Evolutionary conservation across 2,113 vertebrate species (phyloP).

Genomic region (Microtus oregoni): DNA sequence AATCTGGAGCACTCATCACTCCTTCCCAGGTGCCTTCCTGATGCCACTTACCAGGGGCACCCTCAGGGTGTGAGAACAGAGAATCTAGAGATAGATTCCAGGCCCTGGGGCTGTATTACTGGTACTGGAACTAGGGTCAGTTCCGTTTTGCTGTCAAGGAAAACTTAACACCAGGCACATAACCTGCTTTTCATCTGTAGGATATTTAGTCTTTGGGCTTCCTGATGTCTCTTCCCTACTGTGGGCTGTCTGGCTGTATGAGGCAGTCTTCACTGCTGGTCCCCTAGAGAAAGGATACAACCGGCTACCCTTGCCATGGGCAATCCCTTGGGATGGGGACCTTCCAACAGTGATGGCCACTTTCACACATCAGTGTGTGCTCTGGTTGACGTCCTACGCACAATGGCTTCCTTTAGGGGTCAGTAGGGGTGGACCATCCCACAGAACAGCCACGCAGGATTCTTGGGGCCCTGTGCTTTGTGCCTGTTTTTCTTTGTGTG

Average conservation of each 20-base stretch:
- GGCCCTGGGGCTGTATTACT: too few species aligned
- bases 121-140: neutral
- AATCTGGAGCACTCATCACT: neutral
- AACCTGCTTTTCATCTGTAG: neutral
- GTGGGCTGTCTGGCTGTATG: neutral
- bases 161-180: neutral
- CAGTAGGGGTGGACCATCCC: accelerated
- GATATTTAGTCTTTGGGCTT: neutral
- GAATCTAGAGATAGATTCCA: neutral
- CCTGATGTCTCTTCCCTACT: accelerated
- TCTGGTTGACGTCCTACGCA: neutral
- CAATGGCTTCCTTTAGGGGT: neutral
- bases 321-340: neutral
- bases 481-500: neutral
- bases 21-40: neutral
- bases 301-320: accelerated
- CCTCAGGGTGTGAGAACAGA: too few species aligned
- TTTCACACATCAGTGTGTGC: neutral
- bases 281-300: neutral
- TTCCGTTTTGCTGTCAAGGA: neutral
- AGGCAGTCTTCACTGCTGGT: neutral
- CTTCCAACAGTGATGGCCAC: too few species aligned
- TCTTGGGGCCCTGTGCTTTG: neutral
- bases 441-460: neutral
- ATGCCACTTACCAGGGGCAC: too few species aligned